These are phyloP conservation scores for Xestia c-nigrum DNA, from an alignment of 2,888 invertebrate species.

Conservation along the genomic window DNA sequence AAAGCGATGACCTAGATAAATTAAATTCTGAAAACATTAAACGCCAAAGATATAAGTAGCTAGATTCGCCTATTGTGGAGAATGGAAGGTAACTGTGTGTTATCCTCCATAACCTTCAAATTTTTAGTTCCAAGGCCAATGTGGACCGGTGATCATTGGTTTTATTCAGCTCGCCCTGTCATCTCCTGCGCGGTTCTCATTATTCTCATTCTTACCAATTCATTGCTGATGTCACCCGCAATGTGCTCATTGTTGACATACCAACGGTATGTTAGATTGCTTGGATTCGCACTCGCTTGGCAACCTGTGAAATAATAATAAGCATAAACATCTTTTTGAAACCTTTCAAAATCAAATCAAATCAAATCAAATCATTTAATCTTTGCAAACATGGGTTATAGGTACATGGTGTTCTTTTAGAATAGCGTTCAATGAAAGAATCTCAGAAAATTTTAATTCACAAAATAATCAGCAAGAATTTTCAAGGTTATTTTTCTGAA, in stretches of 20 bases:
- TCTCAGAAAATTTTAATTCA: not conserved
- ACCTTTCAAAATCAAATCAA: no score
- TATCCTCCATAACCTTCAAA: no score
- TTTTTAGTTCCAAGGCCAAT: no score
- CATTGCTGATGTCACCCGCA: slow-evolving; percentile 95
- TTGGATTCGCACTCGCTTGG: slow-evolving; percentile 97
- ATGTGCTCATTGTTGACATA: slow-evolving; percentile 95
- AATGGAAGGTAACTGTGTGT: not conserved
- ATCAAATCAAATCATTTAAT: no score
- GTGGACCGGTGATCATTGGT: no score
- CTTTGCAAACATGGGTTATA: no score
- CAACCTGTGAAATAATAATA: slow-evolving; percentile 89
- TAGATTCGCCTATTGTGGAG: not conserved
- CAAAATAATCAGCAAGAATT: not conserved
- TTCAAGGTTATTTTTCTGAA: not conserved
- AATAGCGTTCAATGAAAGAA: no score
- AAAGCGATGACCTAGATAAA: slow-evolving; percentile 52
- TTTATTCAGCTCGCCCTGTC: no score
- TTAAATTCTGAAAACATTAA: slow-evolving; percentile 40
- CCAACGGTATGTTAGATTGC: slow-evolving; percentile 96
- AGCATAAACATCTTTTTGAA: not conserved
- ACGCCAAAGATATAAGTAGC: not conserved
- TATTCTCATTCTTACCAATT: slow-evolving; percentile 90
- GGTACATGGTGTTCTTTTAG: no score
- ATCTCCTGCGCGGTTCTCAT: no score